A percentile compares a stretch with the other conserved stretches of the same genome.
Evolutionary conservation across 2,888 invertebrate species (phyloP).

Genomic region (Nomada fabriciana): DNA sequence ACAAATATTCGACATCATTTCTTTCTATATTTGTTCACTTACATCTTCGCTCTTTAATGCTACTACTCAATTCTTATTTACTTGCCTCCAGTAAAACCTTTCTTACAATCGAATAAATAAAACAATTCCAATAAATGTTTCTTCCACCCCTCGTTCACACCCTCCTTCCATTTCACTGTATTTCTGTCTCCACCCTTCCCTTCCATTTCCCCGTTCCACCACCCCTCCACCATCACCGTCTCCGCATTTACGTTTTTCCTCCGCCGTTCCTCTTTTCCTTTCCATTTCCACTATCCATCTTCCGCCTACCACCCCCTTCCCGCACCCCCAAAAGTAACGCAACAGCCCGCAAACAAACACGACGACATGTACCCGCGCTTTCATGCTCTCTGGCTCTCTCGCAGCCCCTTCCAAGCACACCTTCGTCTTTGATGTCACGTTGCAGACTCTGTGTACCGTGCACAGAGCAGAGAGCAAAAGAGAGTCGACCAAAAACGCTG

Average conservation of each 20-base stretch:
- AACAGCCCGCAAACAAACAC: constrained; percentile 41
- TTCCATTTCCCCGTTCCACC: not conserved
- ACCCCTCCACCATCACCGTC: not conserved
- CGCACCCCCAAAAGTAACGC: constrained; percentile 41
- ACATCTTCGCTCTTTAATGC: no score
- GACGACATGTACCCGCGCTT: constrained; percentile 60
- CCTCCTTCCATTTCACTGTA: no score
- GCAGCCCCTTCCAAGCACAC: constrained; percentile 4
- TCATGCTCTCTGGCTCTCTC: constrained; percentile 39
- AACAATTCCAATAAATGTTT: no score
- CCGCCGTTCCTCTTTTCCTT: not conserved
- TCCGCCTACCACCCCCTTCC: not conserved
- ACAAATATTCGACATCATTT: no score
- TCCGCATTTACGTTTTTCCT: no score
- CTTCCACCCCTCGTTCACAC: no score
- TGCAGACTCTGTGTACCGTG: constrained; percentile 49
- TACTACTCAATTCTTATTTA: no score
- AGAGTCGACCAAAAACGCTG: constrained; percentile 52
- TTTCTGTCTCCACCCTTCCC: not conserved
- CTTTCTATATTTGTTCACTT: no score
- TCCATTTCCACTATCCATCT: not conserved
- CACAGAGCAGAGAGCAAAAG: constrained; percentile 31
- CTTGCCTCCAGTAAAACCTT: no score
- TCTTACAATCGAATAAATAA: no score
- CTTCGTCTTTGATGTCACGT: constrained; percentile 65